phyloP scores from a whole-genome alignment of 2,113 vertebrate genomes.

The Nothobranchius furzeri region DNA sequence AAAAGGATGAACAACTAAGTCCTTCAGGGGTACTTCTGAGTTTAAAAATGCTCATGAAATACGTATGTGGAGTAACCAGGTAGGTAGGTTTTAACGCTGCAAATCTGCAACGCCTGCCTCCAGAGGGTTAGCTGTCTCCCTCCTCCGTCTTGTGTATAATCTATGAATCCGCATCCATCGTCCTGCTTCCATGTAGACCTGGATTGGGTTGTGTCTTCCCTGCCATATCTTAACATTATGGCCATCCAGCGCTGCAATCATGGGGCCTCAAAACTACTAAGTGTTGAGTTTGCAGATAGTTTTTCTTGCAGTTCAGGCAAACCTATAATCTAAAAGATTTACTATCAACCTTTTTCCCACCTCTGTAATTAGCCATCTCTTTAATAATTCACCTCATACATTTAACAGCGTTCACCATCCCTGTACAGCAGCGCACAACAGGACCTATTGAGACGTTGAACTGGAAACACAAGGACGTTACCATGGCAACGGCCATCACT shows the following conservation, averaged over 20 bases:
- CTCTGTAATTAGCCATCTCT: conserved; percentile 76
- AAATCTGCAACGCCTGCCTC: no score
- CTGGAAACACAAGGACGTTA: conserved; percentile 74
- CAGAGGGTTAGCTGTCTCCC: no score
- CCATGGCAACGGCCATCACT: conserved; percentile 74
- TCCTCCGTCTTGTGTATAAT: no score
- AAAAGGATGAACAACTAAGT: no score
- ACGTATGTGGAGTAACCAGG: no score
- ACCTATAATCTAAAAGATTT: conserved; percentile 80
- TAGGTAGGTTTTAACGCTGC: no score
- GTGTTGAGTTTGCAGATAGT: conserved; percentile 70
- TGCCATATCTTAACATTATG: conserved; percentile 49
- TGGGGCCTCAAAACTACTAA: conserved; percentile 44
- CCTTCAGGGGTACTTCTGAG: no score
- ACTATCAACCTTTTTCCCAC: conserved; percentile 52
- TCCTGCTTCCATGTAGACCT: conserved; percentile 36
- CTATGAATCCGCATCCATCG: no score
- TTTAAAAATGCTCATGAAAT: no score
- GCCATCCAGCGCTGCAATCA: conserved; percentile 55
- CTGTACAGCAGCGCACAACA: conserved; percentile 68
- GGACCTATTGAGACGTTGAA: conserved; percentile 64
- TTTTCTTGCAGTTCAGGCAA: conserved; percentile 58
- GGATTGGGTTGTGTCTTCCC: conserved; percentile 14
- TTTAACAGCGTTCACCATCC: conserved; percentile 72
- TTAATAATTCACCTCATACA: conserved; percentile 78